phyloP scores from a whole-genome alignment of 2,888 invertebrate species.

The Hemistola chrysoprasaria region DNA sequence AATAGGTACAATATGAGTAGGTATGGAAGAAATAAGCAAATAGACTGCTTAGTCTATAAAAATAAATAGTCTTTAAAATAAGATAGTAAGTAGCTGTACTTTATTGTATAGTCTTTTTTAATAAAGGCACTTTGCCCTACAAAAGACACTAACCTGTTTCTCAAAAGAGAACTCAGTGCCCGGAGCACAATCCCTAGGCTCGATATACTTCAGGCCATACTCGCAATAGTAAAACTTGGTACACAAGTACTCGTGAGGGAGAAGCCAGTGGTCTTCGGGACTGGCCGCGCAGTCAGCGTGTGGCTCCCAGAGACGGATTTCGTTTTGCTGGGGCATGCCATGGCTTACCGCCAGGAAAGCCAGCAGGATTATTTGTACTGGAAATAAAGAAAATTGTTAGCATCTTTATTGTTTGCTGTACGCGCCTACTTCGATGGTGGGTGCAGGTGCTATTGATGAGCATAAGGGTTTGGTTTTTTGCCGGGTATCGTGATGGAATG shows the following conservation, averaged over 20 bases:
- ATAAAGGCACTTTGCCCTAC: too few relatives aligned
- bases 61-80: too few relatives aligned
- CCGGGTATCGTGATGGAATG: too few relatives aligned
- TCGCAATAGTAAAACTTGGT: constrained; percentile 68
- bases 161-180: constrained; percentile 54
- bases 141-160: constrained; percentile 52
- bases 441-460: too few relatives aligned
- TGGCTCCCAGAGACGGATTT: constrained; percentile 4
- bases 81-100: too few relatives aligned
- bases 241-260: constrained; percentile 61
- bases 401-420: too few relatives aligned
- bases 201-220: constrained; percentile 44
- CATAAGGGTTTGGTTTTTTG: too few relatives aligned
- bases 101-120: too few relatives aligned
- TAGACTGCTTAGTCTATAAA: too few relatives aligned
- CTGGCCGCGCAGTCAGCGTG: constrained; percentile 14
- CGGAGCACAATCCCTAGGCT: constrained; percentile 42
- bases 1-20: too few relatives aligned
- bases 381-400: constrained; percentile 1
- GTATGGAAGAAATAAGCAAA: too few relatives aligned
- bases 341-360: constrained; percentile 7
- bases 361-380: constrained; percentile 56
- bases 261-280: constrained; percentile 73
- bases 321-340: constrained; percentile 3
- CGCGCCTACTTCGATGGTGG: too few relatives aligned